These are phyloP conservation scores for Sicus ferrugineus DNA, from an alignment of 2,888 invertebrate genomes.

Conservation along the genomic window DNA sequence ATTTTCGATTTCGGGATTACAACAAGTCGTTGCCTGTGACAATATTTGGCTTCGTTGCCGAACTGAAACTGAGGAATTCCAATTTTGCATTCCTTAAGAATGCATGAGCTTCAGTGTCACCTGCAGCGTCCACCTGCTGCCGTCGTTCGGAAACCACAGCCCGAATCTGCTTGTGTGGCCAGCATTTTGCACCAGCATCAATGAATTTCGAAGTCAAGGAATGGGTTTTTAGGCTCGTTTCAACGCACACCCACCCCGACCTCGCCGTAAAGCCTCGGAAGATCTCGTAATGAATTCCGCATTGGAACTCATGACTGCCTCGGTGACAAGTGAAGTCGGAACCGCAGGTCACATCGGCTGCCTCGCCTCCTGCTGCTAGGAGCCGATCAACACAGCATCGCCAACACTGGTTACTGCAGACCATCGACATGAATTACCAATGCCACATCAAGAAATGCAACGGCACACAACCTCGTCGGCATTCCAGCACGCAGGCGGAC, in stretches of 20 bases:
- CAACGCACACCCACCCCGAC: neutral
- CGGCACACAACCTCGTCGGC: constrained; percentile 16
- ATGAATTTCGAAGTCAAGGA: neutral
- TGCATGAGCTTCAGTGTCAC: neutral
- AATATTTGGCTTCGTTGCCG: constrained; percentile 5
- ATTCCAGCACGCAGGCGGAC: constrained; percentile 9
- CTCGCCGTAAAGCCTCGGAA: neutral
- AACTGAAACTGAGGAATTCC: constrained; percentile 10
- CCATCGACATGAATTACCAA: constrained; percentile 25
- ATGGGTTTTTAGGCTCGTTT: neutral
- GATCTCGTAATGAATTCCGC: constrained; percentile 5
- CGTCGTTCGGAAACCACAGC: neutral
- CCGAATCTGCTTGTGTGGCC: neutral
- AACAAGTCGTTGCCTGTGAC: neutral
- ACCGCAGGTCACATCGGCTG: no score
- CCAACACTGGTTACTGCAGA: neutral
- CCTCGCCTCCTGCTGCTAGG: no score
- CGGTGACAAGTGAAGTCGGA: constrained; percentile 24
- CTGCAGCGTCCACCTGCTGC: neutral
- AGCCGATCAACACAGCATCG: neutral
- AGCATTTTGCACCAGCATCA: neutral
- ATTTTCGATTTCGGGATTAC: constrained; percentile 13
- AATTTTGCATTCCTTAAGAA: constrained; percentile 8
- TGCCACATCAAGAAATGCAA: neutral
- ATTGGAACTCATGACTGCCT: constrained; percentile 12